Percentiles rank a stretch among this genome's conserved stretches.
These are phyloP conservation scores for Gobio gobio DNA, from an alignment of 2,113 vertebrate species.

Conservation along the genomic window DNA sequence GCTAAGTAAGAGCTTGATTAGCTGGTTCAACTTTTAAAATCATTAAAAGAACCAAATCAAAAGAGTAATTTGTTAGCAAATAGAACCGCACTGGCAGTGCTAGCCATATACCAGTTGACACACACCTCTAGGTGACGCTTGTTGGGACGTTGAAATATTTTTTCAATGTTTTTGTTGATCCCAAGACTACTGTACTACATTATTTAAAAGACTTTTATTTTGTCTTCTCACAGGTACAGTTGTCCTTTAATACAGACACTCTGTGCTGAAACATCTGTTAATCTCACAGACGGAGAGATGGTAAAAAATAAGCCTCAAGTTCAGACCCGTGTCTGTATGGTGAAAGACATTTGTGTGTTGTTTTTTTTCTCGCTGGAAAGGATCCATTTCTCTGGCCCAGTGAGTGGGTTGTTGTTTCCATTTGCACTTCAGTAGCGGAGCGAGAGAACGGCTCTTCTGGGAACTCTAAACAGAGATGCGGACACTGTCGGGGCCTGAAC, in stretches of 20 bases:
- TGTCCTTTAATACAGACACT: conserved; percentile 95
- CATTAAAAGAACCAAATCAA: too few species aligned
- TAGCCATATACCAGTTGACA: too few species aligned
- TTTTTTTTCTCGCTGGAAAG: conserved; percentile 36
- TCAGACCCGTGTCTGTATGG: conserved; percentile 47
- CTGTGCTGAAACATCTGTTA: conserved; percentile 78
- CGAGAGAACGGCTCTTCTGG: conserved; percentile 19
- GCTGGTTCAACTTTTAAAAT: too few species aligned
- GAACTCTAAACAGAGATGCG: conserved; percentile 2
- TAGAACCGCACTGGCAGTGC: too few species aligned
- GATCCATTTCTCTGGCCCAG: conserved; percentile 36
- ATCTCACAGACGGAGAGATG: conserved; percentile 19
- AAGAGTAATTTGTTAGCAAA: too few species aligned
- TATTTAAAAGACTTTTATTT: background rate
- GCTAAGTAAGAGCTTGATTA: too few species aligned
- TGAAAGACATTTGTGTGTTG: conserved; percentile 37
- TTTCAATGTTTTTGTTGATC: too few species aligned
- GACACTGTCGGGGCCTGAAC: conserved; percentile 1
- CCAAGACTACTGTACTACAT: background rate
- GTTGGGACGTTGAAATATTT: too few species aligned
- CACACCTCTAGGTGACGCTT: too few species aligned
- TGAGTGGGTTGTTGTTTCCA: conserved; percentile 31
- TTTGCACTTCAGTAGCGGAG: conserved; percentile 43
- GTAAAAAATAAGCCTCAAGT: conserved; percentile 41
- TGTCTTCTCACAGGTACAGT: conserved; percentile 81